Evolutionary conservation across 1,140 invertebrate species (phyloP), one percentile per base, ranked within the genome.

Genomic region (Sipha flava): DNA sequence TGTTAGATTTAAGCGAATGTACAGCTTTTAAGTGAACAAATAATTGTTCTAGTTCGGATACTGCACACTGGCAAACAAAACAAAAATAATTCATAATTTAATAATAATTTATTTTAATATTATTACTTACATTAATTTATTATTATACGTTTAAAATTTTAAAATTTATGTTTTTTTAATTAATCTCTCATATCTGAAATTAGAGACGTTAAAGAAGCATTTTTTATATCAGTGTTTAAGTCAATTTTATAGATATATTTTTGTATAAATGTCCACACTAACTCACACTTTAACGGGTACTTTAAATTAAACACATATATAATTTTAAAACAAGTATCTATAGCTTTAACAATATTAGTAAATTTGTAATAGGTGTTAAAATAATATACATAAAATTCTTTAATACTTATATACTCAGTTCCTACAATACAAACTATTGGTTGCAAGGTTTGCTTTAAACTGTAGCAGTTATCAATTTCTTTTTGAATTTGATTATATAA

Each of bases 291-390:
- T 5, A 43, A 12, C 1, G 3, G 9, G 14, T 43, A 43, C 14
- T 43, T 3, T 43, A 43, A 43, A 43, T 43, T 43, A 43, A 43
- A 43, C 9, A 23, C 26, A 23, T 54, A 23, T 26, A 26, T 14
- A 54, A 54, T 26, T 88, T 54, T 54, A 23, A 54, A 54, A 26
- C 52, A 54, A 26, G 5, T 54, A 54, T 54, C 52, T 26, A 54
- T 3, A 26, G 52, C 52, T 54, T 54, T 54, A 26, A 54, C 23
- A 54, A 54, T 54, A 21, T 54, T 26, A 54, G 52, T 26, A 54
- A 54, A 54, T 54, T 54, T 54, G 10, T 54, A 54, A 0, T 26
- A 26, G 3, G 2, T 54, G 14, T 26, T 12, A 26, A 54, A 54
- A 21, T 54, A 54, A 26, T 54, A 54, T 26, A 54, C 52, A 26